A percentile compares a stretch with the other conserved stretches of the same genome.
Conservation (phyloP, 2,797 vertebrate species). For the Pipistrellus pipistrellus region DNA sequence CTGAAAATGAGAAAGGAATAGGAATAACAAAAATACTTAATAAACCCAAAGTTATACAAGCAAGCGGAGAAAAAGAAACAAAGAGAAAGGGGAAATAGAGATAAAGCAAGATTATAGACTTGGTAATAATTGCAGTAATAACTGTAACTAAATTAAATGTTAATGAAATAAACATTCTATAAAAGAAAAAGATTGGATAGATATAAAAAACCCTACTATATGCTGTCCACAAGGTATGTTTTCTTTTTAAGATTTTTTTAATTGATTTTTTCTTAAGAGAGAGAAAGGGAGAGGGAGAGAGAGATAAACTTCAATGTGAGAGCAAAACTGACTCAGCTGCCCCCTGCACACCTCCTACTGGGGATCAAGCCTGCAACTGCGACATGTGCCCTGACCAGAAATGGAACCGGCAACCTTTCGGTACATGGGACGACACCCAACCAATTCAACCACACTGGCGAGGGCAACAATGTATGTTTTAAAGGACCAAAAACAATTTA, state of each 20-base stretch:
- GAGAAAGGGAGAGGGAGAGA: no score
- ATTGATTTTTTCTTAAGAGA: no score
- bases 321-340: no score
- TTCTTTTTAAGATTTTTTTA: no score
- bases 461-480: neutral
- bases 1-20: neutral
- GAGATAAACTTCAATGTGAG: no score
- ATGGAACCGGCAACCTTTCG: no score
- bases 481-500: neutral
- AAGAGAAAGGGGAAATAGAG: neutral
- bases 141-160: neutral
- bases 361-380: no score
- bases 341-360: no score
- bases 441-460: no score
- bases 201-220: neutral
- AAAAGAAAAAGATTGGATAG: neutral
- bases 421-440: no score
- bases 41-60: neutral
- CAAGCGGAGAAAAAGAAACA: neutral
- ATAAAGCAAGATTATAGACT: constrained; percentile 3
- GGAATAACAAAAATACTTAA: neutral
- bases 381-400: no score
- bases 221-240: neutral
- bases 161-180: neutral
- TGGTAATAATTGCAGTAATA: neutral